phyloP scores from a whole-genome alignment of 2,797 vertebrate species.

The Aphelocoma californica region DNA sequence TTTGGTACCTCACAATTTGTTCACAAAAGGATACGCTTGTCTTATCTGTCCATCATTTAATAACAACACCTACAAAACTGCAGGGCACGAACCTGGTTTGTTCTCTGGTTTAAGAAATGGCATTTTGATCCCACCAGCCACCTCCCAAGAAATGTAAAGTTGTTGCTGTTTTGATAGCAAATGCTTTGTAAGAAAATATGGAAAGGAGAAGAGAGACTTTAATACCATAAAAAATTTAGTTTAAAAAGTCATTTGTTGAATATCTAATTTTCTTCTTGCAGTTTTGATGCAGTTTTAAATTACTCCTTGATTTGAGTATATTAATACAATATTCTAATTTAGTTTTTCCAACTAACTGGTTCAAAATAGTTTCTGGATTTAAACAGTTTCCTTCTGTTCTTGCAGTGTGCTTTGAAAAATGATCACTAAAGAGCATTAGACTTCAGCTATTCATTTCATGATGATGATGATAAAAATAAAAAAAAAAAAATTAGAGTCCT shows the following conservation, averaged over 20 bases:
- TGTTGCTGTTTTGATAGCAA: not conserved
- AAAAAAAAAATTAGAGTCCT: not conserved
- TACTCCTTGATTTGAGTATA: not conserved
- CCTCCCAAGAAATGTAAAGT: not conserved
- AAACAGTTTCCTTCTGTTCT: not conserved
- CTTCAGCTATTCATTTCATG: not conserved
- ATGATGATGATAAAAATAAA: not conserved
- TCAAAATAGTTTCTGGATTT: not conserved
- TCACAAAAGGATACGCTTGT: constrained; percentile 20
- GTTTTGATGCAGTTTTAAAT: constrained; percentile 13
- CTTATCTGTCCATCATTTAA: constrained; percentile 2
- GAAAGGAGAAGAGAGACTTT: not conserved
- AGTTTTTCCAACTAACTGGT: not conserved
- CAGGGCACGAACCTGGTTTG: not conserved
- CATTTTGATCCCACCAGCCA: constrained; percentile 12
- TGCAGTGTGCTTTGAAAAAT: not conserved
- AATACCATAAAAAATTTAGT: not conserved
- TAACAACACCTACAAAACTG: not conserved
- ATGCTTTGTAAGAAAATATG: not conserved
- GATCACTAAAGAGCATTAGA: not conserved
- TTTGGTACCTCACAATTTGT: not conserved
- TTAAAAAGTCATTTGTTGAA: not conserved
- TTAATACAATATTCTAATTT: not conserved
- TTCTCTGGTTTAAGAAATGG: not conserved
- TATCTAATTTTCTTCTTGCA: not conserved